Evolutionary conservation across 2,888 invertebrate species (phyloP), one percentile per base, ranked within the genome.

Genomic region (Chromoteleia sp.): DNA sequence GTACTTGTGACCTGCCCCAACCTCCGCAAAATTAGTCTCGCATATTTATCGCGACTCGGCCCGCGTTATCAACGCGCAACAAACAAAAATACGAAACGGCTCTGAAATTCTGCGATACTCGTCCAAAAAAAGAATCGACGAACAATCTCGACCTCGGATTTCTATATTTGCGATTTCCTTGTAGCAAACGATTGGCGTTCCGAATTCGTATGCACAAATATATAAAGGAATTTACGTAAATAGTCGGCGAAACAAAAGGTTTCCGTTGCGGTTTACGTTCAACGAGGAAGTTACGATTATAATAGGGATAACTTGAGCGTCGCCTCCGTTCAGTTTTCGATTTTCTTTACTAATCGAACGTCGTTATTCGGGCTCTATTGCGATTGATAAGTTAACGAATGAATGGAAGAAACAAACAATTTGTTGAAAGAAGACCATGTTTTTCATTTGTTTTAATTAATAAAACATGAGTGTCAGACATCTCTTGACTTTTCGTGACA

Each of bases 1-100:
- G 67, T 84, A 79, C 85, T 84, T 86, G 84, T 88, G 89, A 89
- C 89, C 88, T 88, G 89, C 89, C 89, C 85, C 89, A 89, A 88
- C 85, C 87, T 86, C 86, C 84, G 86, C 85, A 71, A 87, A 88
- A 88, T 88, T 85, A 86, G 81, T 73, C 81, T 50, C 81, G 50
- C n/a, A 50, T 43, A 19, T 75, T 80, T 82, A 73, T 84, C 80
- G 61, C 61, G 29, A 14, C 36, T 29, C 14, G 29, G n/a, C 6
- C 17, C 29, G 45, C 63, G 78, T 67, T 78, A 81, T 68, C 74
- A 19, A 0, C 41, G 52, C 30, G 36, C 59, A 21, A 43, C 67
- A 52, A 74, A 79, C 79, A 56, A 80, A 73, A 68, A 68, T 68
- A 70, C 25, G 14, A 10, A 29, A 43, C 29, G 8, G 39, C 17